A percentile compares a stretch with the other conserved stretches of the same genome.
phyloP scores from a whole-genome alignment of 2,888 invertebrate genomes.

The Cetonia aurata region DNA sequence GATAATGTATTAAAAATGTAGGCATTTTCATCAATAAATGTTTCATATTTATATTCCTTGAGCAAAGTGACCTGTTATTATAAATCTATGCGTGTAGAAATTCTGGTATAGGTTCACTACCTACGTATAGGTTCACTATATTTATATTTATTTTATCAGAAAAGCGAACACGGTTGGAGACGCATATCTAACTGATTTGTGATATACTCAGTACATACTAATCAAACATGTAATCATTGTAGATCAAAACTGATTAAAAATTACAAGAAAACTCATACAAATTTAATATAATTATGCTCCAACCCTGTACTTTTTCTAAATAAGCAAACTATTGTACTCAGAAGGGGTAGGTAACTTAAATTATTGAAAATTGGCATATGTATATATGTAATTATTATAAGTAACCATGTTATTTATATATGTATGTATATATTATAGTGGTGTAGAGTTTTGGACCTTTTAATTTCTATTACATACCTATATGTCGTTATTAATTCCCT shows the following conservation, averaged over 20 bases:
- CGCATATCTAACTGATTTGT: neutral
- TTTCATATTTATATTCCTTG: slow-evolving; percentile 25
- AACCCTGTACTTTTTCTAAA: slow-evolving; percentile 28
- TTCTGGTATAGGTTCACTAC: slow-evolving; percentile 1
- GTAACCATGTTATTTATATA: too few species aligned
- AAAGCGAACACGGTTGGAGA: slow-evolving; percentile 28
- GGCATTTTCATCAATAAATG: neutral
- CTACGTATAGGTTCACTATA: too few species aligned
- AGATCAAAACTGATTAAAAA: neutral
- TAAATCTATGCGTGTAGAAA: slow-evolving; percentile 34
- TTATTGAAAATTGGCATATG: slow-evolving; percentile 32
- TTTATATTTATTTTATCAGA: too few species aligned
- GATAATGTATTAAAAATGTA: neutral
- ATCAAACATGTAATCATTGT: neutral
- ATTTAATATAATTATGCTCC: neutral
- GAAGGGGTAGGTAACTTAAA: slow-evolving; percentile 3
- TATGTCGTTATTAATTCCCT: slow-evolving; percentile 30
- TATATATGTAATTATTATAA: slow-evolving; percentile 24
- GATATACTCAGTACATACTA: neutral
- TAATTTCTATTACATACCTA: slow-evolving; percentile 33
- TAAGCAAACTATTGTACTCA: slow-evolving; percentile 24
- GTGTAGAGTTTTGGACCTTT: slow-evolving; percentile 48
- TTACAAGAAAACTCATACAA: too few species aligned
- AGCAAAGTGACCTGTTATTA: slow-evolving; percentile 40
- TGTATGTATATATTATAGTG: slow-evolving; percentile 24